These are phyloP conservation scores for Drosophila pseudotakahashii DNA, from an alignment of 2,888 invertebrate genomes.

Conservation along the genomic window DNA sequence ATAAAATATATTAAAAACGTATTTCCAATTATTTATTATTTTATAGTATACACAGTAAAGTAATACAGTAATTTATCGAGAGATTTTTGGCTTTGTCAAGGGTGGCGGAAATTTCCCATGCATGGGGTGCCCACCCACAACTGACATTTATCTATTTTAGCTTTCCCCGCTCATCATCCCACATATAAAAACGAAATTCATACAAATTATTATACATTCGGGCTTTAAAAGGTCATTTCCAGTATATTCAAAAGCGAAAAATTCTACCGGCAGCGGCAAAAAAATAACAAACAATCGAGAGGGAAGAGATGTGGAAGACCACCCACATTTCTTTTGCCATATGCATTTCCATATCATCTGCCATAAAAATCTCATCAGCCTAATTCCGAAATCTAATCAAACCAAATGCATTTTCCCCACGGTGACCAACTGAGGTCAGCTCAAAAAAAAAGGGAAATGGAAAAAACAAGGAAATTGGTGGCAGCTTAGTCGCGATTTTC, in stretches of 20 bases:
- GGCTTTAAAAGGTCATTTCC: constrained; percentile 63
- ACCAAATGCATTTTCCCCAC: constrained; percentile 59
- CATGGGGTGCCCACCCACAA: constrained; percentile 51
- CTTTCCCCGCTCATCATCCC: constrained; percentile 33
- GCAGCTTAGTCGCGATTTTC: constrained; percentile 38
- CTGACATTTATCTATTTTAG: constrained; percentile 42
- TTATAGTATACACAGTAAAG: too few relatives aligned
- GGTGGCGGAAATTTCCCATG: constrained; percentile 29
- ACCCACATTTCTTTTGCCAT: constrained; percentile 38
- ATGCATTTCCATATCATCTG: constrained; percentile 33
- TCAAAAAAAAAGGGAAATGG: constrained; percentile 42
- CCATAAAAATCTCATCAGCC: constrained; percentile 58
- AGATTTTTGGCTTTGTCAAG: constrained; percentile 32
- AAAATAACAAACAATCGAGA: constrained; percentile 28
- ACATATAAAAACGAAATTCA: constrained; percentile 17
- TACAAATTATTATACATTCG: constrained; percentile 36
- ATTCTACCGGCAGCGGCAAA: constrained; percentile 45
- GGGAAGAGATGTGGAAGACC: constrained; percentile 12
- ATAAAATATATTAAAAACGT: neutral
- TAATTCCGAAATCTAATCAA: constrained; percentile 71
- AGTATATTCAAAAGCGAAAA: constrained; percentile 46
- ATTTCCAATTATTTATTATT: neutral
- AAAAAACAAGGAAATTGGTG: constrained; percentile 35
- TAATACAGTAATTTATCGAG: constrained; percentile 25
- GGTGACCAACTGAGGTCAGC: constrained; percentile 42